phyloP scores from a whole-genome alignment of 2,797 vertebrate species.

The Ataeniobius toweri region DNA sequence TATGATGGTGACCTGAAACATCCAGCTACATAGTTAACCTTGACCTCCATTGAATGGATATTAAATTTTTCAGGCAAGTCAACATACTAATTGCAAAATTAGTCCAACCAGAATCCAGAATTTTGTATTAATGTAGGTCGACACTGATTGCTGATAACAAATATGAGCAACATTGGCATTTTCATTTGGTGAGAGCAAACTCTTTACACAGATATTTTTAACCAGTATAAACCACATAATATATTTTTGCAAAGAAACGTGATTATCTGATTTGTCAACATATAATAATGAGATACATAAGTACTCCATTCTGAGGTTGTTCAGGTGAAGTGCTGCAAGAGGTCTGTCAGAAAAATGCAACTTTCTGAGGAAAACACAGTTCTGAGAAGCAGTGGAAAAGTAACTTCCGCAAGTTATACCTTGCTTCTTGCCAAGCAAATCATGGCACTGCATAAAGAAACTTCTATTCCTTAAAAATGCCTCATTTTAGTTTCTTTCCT shows the following conservation, averaged over 20 bases:
- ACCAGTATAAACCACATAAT: background rate
- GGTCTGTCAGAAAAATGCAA: conserved; percentile 33
- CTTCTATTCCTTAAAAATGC: too few relatives aligned
- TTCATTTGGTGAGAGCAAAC: too few relatives aligned
- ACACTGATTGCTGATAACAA: background rate
- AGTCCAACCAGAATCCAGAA: too few relatives aligned
- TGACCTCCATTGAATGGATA: background rate
- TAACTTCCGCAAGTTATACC: too few relatives aligned
- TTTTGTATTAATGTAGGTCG: background rate
- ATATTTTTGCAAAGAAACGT: background rate
- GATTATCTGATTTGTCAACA: background rate
- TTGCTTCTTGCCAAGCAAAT: background rate
- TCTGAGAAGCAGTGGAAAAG: background rate
- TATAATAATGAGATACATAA: background rate
- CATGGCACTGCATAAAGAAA: too few relatives aligned
- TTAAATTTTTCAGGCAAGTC: background rate
- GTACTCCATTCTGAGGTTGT: conserved; percentile 14
- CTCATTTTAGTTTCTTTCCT: background rate
- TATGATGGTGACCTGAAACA: background rate
- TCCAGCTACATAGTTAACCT: background rate
- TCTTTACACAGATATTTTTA: too few relatives aligned
- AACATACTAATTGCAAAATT: background rate
- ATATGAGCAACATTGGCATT: background rate
- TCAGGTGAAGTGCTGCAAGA: conserved; percentile 16
- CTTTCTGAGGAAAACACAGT: background rate